phyloP scores from a whole-genome alignment of 2,888 invertebrate genomes.

The Phalera bucephala region DNA sequence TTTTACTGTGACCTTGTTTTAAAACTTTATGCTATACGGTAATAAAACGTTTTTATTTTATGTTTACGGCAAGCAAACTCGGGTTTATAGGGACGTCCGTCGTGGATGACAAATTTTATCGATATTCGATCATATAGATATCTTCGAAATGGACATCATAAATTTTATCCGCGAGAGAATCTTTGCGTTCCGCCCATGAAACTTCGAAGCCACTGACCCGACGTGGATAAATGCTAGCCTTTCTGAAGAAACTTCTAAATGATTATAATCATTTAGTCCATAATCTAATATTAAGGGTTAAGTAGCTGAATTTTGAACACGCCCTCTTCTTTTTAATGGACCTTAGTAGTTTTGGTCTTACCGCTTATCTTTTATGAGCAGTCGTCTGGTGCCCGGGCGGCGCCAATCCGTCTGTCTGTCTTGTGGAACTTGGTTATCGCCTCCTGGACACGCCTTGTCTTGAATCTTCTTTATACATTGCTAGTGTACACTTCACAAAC shows the following conservation, averaged over 20 bases:
- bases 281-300: too few relatives aligned
- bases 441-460: constrained; percentile 35
- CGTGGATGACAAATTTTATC: constrained; percentile 53
- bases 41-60: constrained; percentile 64
- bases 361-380: constrained; percentile 58
- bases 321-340: not conserved
- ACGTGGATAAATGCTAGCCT: not conserved
- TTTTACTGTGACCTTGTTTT: constrained; percentile 57
- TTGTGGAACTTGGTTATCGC: constrained; percentile 34
- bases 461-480: constrained; percentile 4
- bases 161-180: not conserved
- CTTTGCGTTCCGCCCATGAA: not conserved
- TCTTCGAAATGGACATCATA: constrained; percentile 10
- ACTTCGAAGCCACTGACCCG: not conserved
- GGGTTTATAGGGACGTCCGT: constrained; percentile 43
- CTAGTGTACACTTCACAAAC: too few relatives aligned
- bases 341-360: not conserved
- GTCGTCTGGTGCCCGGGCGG: constrained; percentile 47
- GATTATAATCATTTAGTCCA: too few relatives aligned
- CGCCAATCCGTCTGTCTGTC: constrained; percentile 57
- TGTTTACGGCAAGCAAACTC: constrained; percentile 58
- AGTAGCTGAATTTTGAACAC: too few relatives aligned
- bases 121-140: constrained; percentile 44
- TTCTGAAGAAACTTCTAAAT: not conserved
- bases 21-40: constrained; percentile 55